Base-by-base conservation (phyloP, 2,888 invertebrate species). In the Mesorhabditis belari region DNA sequence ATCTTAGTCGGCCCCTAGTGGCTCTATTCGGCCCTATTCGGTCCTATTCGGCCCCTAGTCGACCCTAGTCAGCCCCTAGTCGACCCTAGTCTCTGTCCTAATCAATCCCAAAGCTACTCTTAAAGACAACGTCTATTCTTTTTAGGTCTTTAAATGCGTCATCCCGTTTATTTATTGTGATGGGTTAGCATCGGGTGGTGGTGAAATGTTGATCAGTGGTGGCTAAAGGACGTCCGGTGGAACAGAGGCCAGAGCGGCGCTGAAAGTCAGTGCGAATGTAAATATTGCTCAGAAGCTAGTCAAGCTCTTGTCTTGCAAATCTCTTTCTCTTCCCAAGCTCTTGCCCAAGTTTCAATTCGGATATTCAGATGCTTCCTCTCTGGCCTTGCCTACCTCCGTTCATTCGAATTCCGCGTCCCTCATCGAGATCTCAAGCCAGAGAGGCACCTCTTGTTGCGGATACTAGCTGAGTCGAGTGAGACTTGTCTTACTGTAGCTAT, bases 151-250 rank as follows among this genome's bases (percentile, higher is more conserved):
- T 65, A 73, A 73, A 63, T 71, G n/a, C 71, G 5, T 69, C 70
- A 4, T 69, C 73, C 3, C 68, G 71, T 35, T 56, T 85, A 27
- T 86, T 85, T 75, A 85, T 87, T 81, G 85, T 87, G 5, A 84
- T 86, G 86, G 87, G 79, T 81, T 87, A 69, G 86, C 86, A 1
- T 85, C 84, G 5, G 87, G 87, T 6, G 87, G 87, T n/a, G 87
- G 86, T 4, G 86, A 87, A 74, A 82, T 87, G 64, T 86, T 87
- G 74, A 87, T 87, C 70, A 80, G 77, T 5, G 75, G 79, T 78
- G 4, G 64, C 76, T 27, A 76, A 78, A 63, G 86, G 86, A n/a
- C 83, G 83, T 67, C 79, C 77, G 63, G 63, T 74, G 17, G 78
- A 78, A 58, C 62, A 62, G 19, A 78, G 79, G 77, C 78, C 3